A percentile compares a stretch with the other conserved stretches of the same genome.
Evolutionary conservation across 2,113 vertebrate genomes (phyloP).

Genomic region (Callionymus lyra): DNA sequence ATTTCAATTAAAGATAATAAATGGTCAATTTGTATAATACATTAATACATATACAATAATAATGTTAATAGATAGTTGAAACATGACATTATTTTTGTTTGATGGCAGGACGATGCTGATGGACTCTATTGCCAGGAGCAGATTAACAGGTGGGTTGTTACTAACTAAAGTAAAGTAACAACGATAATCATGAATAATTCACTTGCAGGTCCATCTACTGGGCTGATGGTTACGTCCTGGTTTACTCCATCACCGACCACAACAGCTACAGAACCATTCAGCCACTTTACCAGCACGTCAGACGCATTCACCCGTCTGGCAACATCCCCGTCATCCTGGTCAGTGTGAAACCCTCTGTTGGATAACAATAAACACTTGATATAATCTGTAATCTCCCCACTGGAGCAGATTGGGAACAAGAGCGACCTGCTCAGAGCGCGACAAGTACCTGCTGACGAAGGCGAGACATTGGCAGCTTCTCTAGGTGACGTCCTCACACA

Average conservation of each 20-base stretch:
- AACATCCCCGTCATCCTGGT: slow-evolving; percentile 82
- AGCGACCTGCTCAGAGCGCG: slow-evolving; percentile 81
- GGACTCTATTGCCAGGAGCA: slow-evolving; percentile 79
- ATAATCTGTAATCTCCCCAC: slow-evolving; percentile 20
- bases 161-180: too few species aligned
- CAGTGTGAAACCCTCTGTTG: neutral
- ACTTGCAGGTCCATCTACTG: slow-evolving; percentile 83
- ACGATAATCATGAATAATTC: too few species aligned
- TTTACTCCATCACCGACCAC: slow-evolving; percentile 86
- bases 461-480: slow-evolving; percentile 73
- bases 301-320: slow-evolving; percentile 81
- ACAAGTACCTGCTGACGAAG: slow-evolving; percentile 77
- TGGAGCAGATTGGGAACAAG: slow-evolving; percentile 79
- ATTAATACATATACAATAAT: too few species aligned
- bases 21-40: too few species aligned
- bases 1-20: too few species aligned
- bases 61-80: too few species aligned
- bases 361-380: neutral
- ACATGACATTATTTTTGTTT: too few species aligned
- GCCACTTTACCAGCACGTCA: slow-evolving; percentile 81
- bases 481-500: slow-evolving; percentile 58
- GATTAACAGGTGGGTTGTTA: slow-evolving; percentile 71
- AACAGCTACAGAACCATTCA: slow-evolving; percentile 79
- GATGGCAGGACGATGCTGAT: slow-evolving; percentile 69
- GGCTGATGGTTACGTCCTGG: slow-evolving; percentile 87